Conservation (phyloP, 2,797 vertebrate species). For the Poecilia picta region DNA sequence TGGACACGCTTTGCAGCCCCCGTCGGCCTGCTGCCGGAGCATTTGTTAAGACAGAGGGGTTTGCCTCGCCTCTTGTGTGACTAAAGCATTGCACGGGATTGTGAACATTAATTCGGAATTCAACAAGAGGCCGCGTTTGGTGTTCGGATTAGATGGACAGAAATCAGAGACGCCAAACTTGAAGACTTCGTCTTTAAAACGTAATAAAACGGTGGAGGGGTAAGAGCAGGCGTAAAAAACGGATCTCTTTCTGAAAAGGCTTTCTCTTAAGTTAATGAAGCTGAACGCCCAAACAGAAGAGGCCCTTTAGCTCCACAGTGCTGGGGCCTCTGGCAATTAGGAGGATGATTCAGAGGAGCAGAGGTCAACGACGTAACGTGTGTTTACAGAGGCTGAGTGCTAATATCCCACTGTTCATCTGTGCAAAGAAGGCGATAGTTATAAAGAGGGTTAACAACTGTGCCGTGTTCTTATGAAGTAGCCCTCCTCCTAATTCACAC, state of each 20-base stretch:
- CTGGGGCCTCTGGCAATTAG: slow-evolving; percentile 44
- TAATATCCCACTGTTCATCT: slow-evolving; percentile 66
- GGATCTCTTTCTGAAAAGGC: slow-evolving; percentile 47
- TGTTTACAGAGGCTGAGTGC: slow-evolving; percentile 78
- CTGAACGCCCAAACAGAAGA: slow-evolving; percentile 55
- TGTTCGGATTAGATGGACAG: slow-evolving; percentile 39
- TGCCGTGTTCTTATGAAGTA: slow-evolving; percentile 69
- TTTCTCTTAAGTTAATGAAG: slow-evolving; percentile 67
- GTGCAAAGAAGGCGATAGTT: slow-evolving; percentile 52
- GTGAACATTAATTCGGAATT: slow-evolving; percentile 56
- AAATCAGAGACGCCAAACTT: slow-evolving; percentile 12
- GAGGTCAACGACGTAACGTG: slow-evolving; percentile 71
- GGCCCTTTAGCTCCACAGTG: slow-evolving; percentile 23
- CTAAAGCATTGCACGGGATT: slow-evolving; percentile 56
- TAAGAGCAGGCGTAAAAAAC: neutral
- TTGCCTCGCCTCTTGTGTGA: slow-evolving; percentile 59
- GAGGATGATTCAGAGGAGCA: slow-evolving; percentile 55
- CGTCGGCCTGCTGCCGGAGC: slow-evolving; percentile 47
- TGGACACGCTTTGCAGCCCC: slow-evolving; percentile 58
- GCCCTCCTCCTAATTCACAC: slow-evolving; percentile 22
- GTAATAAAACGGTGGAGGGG: slow-evolving; percentile 10
- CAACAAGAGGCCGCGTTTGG: slow-evolving; percentile 19
- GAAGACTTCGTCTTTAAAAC: slow-evolving; percentile 21
- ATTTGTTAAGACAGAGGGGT: slow-evolving; percentile 40
- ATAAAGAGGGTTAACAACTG: slow-evolving; percentile 69